Evolutionary conservation across 2,797 vertebrate species (phyloP).

Genomic region (Anniella stebbinsi): DNA sequence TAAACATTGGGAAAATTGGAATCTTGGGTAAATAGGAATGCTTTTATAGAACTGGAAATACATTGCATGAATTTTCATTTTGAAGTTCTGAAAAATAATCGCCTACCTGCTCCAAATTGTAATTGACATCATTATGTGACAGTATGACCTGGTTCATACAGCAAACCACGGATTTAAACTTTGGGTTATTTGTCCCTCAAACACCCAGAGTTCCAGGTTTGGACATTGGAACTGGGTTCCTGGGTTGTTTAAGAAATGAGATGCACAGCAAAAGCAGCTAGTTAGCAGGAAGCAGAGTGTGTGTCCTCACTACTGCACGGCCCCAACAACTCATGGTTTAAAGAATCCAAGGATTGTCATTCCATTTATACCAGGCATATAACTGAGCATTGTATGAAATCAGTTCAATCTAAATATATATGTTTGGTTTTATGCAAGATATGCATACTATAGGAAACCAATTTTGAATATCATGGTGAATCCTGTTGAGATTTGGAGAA

Average conservation of each 20-base stretch:
- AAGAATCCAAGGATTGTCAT: too few species aligned
- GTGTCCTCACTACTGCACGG: too few species aligned
- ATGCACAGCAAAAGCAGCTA: too few species aligned
- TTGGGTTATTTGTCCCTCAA: too few species aligned
- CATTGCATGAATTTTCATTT: neutral
- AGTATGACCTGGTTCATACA: too few species aligned
- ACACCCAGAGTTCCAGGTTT: too few species aligned
- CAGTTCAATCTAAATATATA: neutral
- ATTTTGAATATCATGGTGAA: neutral
- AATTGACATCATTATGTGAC: neutral
- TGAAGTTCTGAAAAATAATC: neutral
- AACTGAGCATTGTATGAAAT: neutral
- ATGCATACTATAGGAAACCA: neutral
- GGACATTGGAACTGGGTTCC: too few species aligned
- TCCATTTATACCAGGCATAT: too few species aligned
- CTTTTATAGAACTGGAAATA: neutral
- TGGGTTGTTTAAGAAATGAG: too few species aligned
- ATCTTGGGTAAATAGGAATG: neutral
- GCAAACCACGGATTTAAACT: too few species aligned
- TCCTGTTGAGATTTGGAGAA: slow-evolving; percentile 1
- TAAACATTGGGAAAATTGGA: neutral
- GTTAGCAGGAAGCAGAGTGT: too few species aligned
- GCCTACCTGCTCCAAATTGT: neutral
- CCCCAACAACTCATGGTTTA: too few species aligned
- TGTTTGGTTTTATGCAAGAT: slow-evolving; percentile 2